A percentile compares a stretch with the other conserved stretches of the same genome.
Conservation (phyloP, 2,797 vertebrate genomes). For the Tachyglossus aculeatus region DNA sequence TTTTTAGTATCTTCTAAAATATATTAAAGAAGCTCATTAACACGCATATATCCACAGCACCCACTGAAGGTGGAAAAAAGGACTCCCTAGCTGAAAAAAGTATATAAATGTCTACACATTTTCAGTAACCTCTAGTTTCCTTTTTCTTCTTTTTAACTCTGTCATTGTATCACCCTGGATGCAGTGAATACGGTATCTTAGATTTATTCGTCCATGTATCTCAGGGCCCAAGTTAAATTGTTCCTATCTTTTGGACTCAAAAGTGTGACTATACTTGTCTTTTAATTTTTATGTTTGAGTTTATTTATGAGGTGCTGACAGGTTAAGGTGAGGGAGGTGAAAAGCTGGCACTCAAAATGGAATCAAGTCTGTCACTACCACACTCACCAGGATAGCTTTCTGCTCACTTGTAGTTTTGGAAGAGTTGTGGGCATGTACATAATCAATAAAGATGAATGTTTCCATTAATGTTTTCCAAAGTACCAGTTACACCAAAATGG, state of each 20-base stretch:
- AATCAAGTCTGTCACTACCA: conserved; percentile 68
- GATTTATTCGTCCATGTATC: conserved; percentile 11
- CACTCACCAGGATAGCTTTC: conserved; percentile 44
- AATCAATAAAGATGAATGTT: conserved; percentile 48
- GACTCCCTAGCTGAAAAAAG: background rate
- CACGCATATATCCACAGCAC: background rate
- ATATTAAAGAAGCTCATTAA: background rate
- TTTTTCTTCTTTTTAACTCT: conserved; percentile 13
- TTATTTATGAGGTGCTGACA: conserved; percentile 84
- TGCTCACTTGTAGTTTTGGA: conserved; percentile 44
- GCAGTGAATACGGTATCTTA: conserved; percentile 9
- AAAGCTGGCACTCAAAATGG: conserved; percentile 74
- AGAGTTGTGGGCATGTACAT: conserved; percentile 33
- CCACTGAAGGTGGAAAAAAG: background rate
- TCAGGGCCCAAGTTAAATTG: too few relatives aligned
- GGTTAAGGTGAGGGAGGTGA: conserved; percentile 74
- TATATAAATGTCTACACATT: background rate
- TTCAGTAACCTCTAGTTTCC: background rate
- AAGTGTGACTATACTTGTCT: conserved; percentile 48
- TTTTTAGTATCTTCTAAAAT: background rate
- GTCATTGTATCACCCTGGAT: background rate
- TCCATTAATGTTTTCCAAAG: conserved; percentile 48
- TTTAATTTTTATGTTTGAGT: conserved; percentile 62
- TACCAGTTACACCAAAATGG: conserved; percentile 30
- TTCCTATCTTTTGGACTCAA: conserved; percentile 36